Evolutionary conservation across 1,140 invertebrate species (phyloP).

Genomic region (Drosophila miranda): DNA sequence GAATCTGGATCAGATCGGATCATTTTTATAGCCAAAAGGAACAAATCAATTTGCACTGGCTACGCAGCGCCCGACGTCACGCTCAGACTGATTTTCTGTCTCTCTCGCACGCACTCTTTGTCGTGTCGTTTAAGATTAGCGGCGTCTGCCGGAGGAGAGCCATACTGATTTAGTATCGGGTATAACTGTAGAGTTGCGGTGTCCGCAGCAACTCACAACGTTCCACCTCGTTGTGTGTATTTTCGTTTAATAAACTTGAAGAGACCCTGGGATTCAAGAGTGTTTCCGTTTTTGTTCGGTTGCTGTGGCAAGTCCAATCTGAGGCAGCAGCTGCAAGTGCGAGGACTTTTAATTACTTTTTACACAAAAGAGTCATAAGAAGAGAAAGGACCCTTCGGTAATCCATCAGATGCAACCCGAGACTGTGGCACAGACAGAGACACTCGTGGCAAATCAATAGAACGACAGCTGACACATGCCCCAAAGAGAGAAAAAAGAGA

Average conservation of each 20-base stretch:
- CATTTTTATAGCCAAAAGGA: too few relatives aligned
- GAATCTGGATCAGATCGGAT: too few relatives aligned
- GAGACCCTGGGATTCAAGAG: conserved; percentile 5
- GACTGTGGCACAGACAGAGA: conserved; percentile 5
- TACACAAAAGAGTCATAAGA: conserved; percentile 8
- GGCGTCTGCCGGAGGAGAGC: too few relatives aligned
- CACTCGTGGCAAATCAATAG: conserved; percentile 38
- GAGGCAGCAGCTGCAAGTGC: background rate
- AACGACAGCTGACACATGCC: conserved; percentile 28
- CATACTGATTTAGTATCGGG: too few relatives aligned
- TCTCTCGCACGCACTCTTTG: too few relatives aligned
- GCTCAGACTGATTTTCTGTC: too few relatives aligned
- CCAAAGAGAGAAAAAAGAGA: background rate
- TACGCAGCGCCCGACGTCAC: too few relatives aligned
- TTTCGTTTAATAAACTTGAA: conserved; percentile 41
- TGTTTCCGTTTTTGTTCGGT: background rate
- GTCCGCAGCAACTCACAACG: too few relatives aligned
- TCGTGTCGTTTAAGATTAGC: too few relatives aligned
- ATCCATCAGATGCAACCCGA: background rate
- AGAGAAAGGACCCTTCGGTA: background rate
- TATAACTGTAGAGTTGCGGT: too few relatives aligned
- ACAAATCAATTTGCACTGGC: too few relatives aligned
- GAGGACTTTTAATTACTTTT: conserved; percentile 51
- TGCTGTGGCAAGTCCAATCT: background rate
- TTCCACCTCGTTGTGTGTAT: conserved; percentile 13